Evolutionary conservation across 2,113 vertebrate genomes (phyloP).

Genomic region (Thalassarche chlororhynchos): DNA sequence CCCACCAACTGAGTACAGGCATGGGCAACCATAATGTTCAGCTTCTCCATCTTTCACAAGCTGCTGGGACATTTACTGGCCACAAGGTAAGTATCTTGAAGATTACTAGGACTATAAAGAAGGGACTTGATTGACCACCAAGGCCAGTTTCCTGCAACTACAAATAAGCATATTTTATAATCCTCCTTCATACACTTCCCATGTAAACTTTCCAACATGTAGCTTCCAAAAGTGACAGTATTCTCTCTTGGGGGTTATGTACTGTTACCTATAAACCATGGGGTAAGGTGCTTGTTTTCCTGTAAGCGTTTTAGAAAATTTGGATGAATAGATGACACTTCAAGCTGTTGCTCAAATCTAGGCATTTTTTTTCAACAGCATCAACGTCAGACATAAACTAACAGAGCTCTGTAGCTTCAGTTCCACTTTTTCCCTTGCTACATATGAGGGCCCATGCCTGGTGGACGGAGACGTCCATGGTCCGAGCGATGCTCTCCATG

Average conservation of each 20-base stretch:
- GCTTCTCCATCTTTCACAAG: neutral
- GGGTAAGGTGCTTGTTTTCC: neutral
- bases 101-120: neutral
- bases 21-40: fast-evolving
- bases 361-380: neutral
- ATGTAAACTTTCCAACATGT: neutral
- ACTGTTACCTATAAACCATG: neutral
- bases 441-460: fast-evolving
- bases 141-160: neutral
- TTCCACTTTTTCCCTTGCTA: neutral
- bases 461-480: fast-evolving
- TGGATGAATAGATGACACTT: neutral
- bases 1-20: neutral
- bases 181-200: neutral
- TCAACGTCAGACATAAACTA: neutral
- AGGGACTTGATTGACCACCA: neutral
- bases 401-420: neutral
- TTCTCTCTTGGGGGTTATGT: neutral
- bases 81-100: neutral
- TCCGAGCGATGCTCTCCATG: neutral
- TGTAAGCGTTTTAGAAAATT: neutral
- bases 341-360: neutral
- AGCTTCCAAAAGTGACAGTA: neutral
- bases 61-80: neutral
- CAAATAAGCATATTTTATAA: neutral